A percentile compares a stretch with the other conserved stretches of the same genome.
These are phyloP conservation scores for Rhinolophus ferrumequinum DNA, from an alignment of 2,113 vertebrate genomes.

Conservation along the genomic window DNA sequence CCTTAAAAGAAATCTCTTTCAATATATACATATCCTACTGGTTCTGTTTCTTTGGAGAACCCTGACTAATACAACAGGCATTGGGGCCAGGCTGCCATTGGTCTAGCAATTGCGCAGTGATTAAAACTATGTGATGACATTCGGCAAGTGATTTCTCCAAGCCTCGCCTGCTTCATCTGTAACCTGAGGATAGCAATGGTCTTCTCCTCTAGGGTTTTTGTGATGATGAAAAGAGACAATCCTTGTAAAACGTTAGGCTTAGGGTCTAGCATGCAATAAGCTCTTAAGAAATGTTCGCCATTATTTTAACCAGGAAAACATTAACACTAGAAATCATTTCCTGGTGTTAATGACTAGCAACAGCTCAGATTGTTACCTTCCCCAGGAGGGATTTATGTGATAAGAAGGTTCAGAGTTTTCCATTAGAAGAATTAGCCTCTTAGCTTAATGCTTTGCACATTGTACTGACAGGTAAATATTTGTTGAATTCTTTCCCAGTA, in stretches of 20 bases:
- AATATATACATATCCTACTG: not conserved
- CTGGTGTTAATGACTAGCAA: constrained; percentile 60
- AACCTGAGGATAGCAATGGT: not conserved
- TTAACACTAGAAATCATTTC: constrained; percentile 1
- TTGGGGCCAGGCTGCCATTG: not conserved
- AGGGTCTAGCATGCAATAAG: not conserved
- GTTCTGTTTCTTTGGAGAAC: not conserved
- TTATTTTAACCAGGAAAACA: constrained; percentile 60
- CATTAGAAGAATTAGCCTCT: constrained; percentile 65
- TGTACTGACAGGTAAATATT: constrained; percentile 51
- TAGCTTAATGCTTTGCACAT: constrained; percentile 54
- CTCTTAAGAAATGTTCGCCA: constrained; percentile 40
- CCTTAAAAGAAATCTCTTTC: not conserved
- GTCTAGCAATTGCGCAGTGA: not conserved
- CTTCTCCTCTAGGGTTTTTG: not conserved
- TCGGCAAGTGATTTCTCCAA: not conserved
- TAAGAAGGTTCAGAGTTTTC: constrained; percentile 61
- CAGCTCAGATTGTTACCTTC: constrained; percentile 56
- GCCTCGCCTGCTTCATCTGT: not conserved
- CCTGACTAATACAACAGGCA: not conserved
- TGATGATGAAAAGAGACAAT: constrained; percentile 27
- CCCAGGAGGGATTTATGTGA: constrained; percentile 58
- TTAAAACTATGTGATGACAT: not conserved
- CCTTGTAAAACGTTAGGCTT: not conserved
- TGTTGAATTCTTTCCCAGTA: not conserved